phyloP scores from a whole-genome alignment of 2,113 vertebrate species.

The Podocnemis expansa region DNA sequence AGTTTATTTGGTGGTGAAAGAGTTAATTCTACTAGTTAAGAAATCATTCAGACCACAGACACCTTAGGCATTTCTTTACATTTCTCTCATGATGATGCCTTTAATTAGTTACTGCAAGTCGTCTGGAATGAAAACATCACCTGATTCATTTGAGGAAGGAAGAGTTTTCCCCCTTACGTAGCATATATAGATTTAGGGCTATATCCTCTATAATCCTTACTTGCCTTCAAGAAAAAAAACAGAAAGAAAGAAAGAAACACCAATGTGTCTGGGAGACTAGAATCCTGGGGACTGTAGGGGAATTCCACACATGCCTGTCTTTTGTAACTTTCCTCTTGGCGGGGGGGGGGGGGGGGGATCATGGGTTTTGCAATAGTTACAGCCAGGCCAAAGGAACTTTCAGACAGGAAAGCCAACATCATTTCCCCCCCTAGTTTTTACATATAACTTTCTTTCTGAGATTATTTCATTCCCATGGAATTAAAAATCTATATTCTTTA shows the following conservation, averaged over 20 bases:
- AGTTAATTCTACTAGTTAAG: neutral
- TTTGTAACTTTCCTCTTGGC: neutral
- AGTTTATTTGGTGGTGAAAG: neutral
- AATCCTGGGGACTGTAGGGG: neutral
- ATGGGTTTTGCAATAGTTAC: neutral
- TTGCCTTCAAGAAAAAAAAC: slow-evolving; percentile 19
- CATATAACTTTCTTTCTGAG: neutral
- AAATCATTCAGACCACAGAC: slow-evolving; percentile 2
- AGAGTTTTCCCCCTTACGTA: neutral
- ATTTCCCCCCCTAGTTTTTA: neutral
- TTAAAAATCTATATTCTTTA: slow-evolving; percentile 39
- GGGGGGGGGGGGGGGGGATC: too few species aligned
- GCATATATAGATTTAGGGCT: slow-evolving; percentile 25
- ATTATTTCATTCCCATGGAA: neutral
- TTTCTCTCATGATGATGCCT: slow-evolving; percentile 45
- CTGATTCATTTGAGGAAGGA: slow-evolving; percentile 1
- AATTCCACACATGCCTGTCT: slow-evolving; percentile 37
- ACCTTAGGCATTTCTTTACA: slow-evolving; percentile 39
- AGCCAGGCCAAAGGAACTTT: neutral
- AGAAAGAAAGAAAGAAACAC: neutral
- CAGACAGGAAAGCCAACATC: neutral
- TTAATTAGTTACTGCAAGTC: slow-evolving; percentile 56
- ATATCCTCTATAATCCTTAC: slow-evolving; percentile 42
- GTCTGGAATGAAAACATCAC: slow-evolving; percentile 44
- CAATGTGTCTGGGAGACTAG: neutral